phyloP scores from a whole-genome alignment of 2,797 vertebrate species.

The Clarias platycephalus region DNA sequence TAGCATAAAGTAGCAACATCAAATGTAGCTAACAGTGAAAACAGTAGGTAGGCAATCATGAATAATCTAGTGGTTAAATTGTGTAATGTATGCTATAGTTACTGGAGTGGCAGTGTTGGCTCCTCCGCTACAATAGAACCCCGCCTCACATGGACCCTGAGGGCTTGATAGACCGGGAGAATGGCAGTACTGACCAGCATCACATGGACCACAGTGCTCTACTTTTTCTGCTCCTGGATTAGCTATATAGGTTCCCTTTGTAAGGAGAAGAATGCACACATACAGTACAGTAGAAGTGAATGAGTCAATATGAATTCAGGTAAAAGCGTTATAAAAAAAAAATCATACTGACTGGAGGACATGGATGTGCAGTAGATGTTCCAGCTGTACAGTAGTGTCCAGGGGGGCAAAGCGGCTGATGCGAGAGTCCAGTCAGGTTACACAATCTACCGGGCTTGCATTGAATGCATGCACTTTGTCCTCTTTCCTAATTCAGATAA shows the following conservation, averaged over 20 bases:
- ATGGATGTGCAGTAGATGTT: slow-evolving; percentile 72
- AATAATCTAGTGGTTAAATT: slow-evolving; percentile 3
- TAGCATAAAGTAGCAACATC: neutral
- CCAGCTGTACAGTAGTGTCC: slow-evolving; percentile 83
- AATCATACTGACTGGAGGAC: slow-evolving; percentile 76
- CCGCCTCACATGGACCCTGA: slow-evolving; percentile 80
- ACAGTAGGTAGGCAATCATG: neutral
- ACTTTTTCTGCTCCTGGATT: slow-evolving; percentile 65
- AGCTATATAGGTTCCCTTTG: slow-evolving; percentile 80
- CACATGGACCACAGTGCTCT: slow-evolving; percentile 79
- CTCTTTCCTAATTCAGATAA: slow-evolving; percentile 67
- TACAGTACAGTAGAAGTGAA: neutral
- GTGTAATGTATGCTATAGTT: slow-evolving; percentile 51
- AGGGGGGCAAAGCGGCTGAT: slow-evolving; percentile 74
- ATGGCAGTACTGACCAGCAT: slow-evolving; percentile 81
- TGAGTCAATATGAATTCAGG: neutral
- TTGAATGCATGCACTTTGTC: slow-evolving; percentile 72
- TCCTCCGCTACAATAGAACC: slow-evolving; percentile 81
- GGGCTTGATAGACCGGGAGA: slow-evolving; percentile 73
- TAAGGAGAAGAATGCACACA: neutral
- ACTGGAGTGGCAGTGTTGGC: slow-evolving; percentile 81
- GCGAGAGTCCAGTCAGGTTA: slow-evolving; percentile 76
- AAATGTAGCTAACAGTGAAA: neutral
- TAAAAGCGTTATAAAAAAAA: neutral
- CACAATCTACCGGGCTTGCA: slow-evolving; percentile 83